Evolutionary conservation across 2,888 invertebrate genomes (phyloP).

Genomic region (Congeria kusceri): DNA sequence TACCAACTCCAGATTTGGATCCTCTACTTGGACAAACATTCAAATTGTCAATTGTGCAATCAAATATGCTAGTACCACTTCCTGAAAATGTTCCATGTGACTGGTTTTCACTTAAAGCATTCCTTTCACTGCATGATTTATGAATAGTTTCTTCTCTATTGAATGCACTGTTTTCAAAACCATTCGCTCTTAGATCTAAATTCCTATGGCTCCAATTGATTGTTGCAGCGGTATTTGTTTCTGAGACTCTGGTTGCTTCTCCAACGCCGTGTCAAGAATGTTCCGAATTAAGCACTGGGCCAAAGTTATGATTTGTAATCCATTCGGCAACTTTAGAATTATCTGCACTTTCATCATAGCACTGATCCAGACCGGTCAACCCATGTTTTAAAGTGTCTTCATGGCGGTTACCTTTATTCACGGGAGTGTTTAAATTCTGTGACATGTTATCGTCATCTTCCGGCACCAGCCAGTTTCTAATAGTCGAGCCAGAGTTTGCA

Average conservation of each 20-base stretch:
- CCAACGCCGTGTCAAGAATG: neutral
- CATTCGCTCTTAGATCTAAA: neutral
- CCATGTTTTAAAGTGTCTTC: too few species aligned
- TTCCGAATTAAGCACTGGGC: neutral
- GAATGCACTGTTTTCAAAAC: slow-evolving; percentile 4
- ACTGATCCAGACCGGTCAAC: neutral
- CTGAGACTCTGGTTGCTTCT: slow-evolving; percentile 8
- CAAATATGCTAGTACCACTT: slow-evolving; percentile 49
- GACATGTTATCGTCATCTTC: slow-evolving; percentile 23
- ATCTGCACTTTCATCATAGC: slow-evolving; percentile 11
- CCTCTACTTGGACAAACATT: neutral
- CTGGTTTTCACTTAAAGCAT: slow-evolving; percentile 12
- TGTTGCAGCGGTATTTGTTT: neutral
- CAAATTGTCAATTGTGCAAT: slow-evolving; percentile 48
- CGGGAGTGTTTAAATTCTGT: slow-evolving; percentile 33
- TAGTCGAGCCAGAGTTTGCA: slow-evolving; percentile 44
- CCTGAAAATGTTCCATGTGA: slow-evolving; percentile 20
- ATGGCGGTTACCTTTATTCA: neutral
- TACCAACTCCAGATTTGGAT: neutral
- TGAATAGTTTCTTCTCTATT: slow-evolving; percentile 9
- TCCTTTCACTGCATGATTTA: slow-evolving; percentile 19
- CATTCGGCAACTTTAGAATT: slow-evolving; percentile 52
- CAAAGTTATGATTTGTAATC: slow-evolving; percentile 50
- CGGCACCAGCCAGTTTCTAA: slow-evolving; percentile 56
- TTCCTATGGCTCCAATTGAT: neutral